Conservation (phyloP, 2,888 invertebrate species). For the Brenthis hecate region DNA sequence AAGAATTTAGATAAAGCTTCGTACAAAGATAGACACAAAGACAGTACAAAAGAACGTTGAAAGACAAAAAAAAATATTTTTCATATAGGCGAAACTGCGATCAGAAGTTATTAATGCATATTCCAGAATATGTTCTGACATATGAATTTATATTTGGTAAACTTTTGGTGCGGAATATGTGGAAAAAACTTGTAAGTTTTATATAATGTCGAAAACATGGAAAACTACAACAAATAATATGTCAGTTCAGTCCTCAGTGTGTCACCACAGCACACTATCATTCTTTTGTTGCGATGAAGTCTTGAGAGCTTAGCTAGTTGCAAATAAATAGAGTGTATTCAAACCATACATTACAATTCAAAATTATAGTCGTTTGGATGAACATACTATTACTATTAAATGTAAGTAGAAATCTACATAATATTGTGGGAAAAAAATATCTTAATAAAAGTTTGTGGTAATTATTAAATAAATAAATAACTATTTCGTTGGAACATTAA, state of each 20-base stretch:
- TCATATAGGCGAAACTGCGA: too few species aligned
- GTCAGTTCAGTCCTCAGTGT: conserved; percentile 50
- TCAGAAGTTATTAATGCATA: too few species aligned
- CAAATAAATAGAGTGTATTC: conserved; percentile 9
- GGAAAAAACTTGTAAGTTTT: not conserved
- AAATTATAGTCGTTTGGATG: conserved; percentile 2
- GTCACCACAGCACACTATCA: conserved; percentile 50
- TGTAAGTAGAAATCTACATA: not conserved
- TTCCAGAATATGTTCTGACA: not conserved
- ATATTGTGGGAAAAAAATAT: not conserved
- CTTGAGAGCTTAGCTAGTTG: conserved; percentile 23
- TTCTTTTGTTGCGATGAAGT: conserved; percentile 52
- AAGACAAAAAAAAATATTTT: too few species aligned
- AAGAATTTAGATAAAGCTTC: too few species aligned
- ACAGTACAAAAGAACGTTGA: too few species aligned
- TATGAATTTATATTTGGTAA: not conserved
- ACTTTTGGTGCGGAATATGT: not conserved
- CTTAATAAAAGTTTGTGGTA: too few species aligned
- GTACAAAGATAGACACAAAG: too few species aligned
- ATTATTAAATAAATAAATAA: too few species aligned
- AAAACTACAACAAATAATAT: conserved; percentile 43
- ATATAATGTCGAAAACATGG: conserved; percentile 42
- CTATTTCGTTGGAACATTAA: too few species aligned
- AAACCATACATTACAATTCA: not conserved
- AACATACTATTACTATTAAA: not conserved